Base-by-base conservation (phyloP, 2,113 vertebrate genomes). In the Pomatostomus ruficeps region DNA sequence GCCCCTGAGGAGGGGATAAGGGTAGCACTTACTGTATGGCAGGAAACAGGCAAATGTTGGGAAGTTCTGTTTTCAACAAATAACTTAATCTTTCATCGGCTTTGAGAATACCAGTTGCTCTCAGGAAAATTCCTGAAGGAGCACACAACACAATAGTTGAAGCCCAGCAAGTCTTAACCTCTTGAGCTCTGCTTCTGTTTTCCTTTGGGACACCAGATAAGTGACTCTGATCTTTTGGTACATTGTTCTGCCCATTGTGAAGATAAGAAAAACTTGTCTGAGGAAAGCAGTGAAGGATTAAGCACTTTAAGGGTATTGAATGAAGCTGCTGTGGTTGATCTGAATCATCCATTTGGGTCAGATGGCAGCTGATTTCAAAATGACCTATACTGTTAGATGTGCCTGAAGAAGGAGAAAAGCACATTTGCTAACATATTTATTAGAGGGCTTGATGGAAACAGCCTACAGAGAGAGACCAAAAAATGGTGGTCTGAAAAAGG, bases 61-160 rank as follows among this genome's bases (percentile, higher is more conserved):
- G 90, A 96, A 86, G 54, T 93, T 92, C 63, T 83, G 71, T 70
- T 91, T 95, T 74, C 94, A 92, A 84, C 73, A 94, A 93, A 70
- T 46, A 88, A 20, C 62, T 89, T 94, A 88, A 65, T 73, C 85
- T 91, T 84, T 80, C 6, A 7, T 54, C 22, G 4, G 51, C 42
- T 91, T 85, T 91, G 73, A 72, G 89, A 73, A 59, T 62, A 36
- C n/a, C 11, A 14, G 11, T 59, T 72, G 55, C 46, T 85, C 35
- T 89, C 52, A 79, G 82, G 71, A 82, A 91, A 94, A 82, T 88
- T 95, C 85, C 74, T 89, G 49, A 68, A 82, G 31, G 58, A 58
- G 18, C 52, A 79, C 45, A 48, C 62, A 72, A 57, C 23, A 63
- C 84, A 94, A 79, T 82, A 79, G 81, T 3, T 66, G 35, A 73